phyloP scores from a whole-genome alignment of 2,888 invertebrate species.

The Pimpla rufipes region DNA sequence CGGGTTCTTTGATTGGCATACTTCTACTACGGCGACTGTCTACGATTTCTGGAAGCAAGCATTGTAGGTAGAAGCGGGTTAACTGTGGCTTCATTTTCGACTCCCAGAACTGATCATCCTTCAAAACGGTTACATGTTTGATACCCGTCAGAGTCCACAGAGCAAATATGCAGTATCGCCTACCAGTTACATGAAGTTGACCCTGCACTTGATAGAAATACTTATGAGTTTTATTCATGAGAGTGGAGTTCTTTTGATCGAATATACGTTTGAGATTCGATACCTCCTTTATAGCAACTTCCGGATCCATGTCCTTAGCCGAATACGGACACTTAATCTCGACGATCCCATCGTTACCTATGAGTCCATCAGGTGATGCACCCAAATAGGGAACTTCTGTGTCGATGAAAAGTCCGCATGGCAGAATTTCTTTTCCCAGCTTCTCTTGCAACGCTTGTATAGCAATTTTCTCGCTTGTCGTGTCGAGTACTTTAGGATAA shows the following conservation, averaged over 20 bases:
- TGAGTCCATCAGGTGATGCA: conserved; percentile 72
- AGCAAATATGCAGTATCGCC: conserved; percentile 71
- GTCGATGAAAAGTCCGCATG: conserved; percentile 75
- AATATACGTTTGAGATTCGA: too few species aligned
- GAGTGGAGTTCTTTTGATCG: too few species aligned
- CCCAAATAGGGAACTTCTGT: too few species aligned
- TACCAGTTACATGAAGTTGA: conserved; percentile 69
- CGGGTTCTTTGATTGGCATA: conserved; percentile 65
- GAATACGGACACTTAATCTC: conserved; percentile 52
- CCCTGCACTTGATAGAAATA: conserved; percentile 74
- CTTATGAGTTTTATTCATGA: too few species aligned
- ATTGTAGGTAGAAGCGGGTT: conserved; percentile 68
- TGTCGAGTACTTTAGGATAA: conserved; percentile 51
- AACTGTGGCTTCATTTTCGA: conserved; percentile 60
- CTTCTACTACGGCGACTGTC: conserved; percentile 62
- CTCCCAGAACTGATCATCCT: conserved; percentile 71
- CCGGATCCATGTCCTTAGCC: too few species aligned
- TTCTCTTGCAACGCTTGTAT: conserved; percentile 17
- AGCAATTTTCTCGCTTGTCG: conserved; percentile 59
- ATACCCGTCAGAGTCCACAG: conserved; percentile 68
- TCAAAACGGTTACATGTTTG: conserved; percentile 60
- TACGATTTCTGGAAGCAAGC: conserved; percentile 73
- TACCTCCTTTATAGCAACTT: too few species aligned
- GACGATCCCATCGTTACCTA: conserved; percentile 67
- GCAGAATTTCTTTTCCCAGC: conserved; percentile 55